Evolutionary conservation across 2,888 invertebrate species (phyloP).

Genomic region (Kryphioiulus occultus): DNA sequence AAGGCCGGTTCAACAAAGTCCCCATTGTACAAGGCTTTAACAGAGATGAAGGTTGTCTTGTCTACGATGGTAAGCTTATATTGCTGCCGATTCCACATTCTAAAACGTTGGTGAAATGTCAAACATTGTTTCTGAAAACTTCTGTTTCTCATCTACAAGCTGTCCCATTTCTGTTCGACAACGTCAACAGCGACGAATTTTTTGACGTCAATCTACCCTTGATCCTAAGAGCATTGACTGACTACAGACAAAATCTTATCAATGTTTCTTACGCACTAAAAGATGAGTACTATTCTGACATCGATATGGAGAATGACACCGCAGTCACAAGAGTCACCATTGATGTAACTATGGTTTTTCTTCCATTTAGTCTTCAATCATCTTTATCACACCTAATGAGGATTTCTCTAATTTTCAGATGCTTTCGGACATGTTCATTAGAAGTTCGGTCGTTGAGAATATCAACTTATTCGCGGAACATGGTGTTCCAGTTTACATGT

Average conservation of each 20-base stretch:
- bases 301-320: background rate
- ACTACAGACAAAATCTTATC: background rate
- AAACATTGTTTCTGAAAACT: background rate
- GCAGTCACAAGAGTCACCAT: conserved; percentile 31
- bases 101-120: too few species aligned
- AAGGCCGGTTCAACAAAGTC: conserved; percentile 49
- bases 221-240: background rate
- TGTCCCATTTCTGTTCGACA: background rate
- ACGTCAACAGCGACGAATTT: conserved; percentile 12
- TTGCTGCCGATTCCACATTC: too few species aligned
- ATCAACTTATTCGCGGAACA: background rate
- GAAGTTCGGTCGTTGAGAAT: background rate
- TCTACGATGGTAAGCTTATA: conserved; percentile 29
- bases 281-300: conserved; percentile 41
- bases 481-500: conserved; percentile 43
- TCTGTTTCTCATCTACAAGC: background rate
- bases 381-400: too few species aligned
- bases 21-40: conserved; percentile 22
- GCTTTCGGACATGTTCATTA: conserved; percentile 47
- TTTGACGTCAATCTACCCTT: background rate
- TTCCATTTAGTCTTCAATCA: too few species aligned
- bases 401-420: too few species aligned
- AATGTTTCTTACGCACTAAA: conserved; percentile 49
- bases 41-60: conserved; percentile 44
- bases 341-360: conserved; percentile 27